A percentile compares a stretch with the other conserved stretches of the same genome.
phyloP scores from a whole-genome alignment of 1,140 invertebrate genomes.

The Bombus picipes region DNA sequence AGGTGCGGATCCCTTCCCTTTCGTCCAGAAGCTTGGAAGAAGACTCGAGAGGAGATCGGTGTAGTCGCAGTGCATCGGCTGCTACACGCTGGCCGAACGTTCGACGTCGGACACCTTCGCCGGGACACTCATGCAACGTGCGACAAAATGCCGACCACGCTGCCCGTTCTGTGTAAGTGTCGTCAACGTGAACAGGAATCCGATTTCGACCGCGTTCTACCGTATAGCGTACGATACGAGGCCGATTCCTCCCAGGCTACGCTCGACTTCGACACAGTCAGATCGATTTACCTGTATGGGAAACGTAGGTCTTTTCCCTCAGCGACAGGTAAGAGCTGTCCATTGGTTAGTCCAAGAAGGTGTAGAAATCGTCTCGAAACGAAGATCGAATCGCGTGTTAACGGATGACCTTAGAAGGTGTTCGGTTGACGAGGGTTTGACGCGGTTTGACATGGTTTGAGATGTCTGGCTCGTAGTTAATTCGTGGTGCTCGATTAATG shows the following conservation, averaged over 20 bases:
- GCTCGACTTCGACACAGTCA: background rate
- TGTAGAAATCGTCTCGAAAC: background rate
- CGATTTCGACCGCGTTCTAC: background rate
- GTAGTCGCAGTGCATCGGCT: conserved; percentile 74
- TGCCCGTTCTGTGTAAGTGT: conserved; percentile 76
- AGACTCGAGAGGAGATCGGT: conserved; percentile 58
- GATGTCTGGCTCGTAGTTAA: background rate
- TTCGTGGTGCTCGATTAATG: background rate
- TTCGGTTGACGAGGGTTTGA: background rate
- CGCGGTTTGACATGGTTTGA: background rate
- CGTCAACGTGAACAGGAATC: background rate
- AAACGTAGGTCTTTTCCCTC: background rate
- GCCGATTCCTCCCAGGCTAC: background rate
- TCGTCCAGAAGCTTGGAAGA: conserved; percentile 63
- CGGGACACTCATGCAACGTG: conserved; percentile 71
- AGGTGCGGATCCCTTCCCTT: conserved; percentile 75
- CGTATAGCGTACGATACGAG: background rate
- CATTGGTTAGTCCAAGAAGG: background rate
- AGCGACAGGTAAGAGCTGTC: conserved; percentile 5
- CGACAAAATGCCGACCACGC: conserved; percentile 74
- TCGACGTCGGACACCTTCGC: conserved; percentile 53
- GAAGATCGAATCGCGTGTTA: background rate
- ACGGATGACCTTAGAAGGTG: background rate
- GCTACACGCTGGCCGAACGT: conserved; percentile 72
- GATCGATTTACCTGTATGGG: background rate